Percentiles rank a stretch among this genome's conserved stretches.
Conservation (phyloP, 2,888 invertebrate species). For the Xylota segnis region DNA sequence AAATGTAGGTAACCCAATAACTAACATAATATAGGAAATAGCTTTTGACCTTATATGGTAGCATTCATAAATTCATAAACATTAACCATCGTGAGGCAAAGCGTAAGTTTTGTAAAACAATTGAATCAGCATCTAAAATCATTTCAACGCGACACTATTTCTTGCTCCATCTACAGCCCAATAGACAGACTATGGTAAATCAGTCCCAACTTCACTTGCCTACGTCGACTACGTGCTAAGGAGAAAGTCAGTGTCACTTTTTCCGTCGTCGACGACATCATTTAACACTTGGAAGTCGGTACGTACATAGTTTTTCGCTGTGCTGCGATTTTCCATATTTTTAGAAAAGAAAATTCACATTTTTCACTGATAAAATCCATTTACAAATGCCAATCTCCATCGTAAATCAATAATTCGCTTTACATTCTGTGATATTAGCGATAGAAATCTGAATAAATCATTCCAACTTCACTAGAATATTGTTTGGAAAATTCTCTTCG, state of each 20-base stretch:
- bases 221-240: conserved; percentile 76
- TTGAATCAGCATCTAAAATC: not conserved
- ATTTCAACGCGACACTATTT: not conserved
- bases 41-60: too few species aligned
- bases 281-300: conserved; percentile 81
- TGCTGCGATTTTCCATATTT: conserved; percentile 67
- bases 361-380: conserved; percentile 35
- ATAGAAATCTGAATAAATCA: conserved; percentile 22
- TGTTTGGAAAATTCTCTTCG: conserved; percentile 60
- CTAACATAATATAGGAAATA: too few species aligned
- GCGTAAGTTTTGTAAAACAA: not conserved
- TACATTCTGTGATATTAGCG: conserved; percentile 48
- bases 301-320: conserved; percentile 78
- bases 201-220: conserved; percentile 73
- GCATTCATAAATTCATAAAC: too few species aligned
- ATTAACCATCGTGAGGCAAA: too few species aligned
- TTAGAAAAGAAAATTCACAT: conserved; percentile 46
- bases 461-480: conserved; percentile 45
- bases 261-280: conserved; percentile 77
- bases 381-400: conserved; percentile 26
- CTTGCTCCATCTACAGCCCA: conserved; percentile 25
- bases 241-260: conserved; percentile 75
- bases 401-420: conserved; percentile 25
- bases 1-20: too few species aligned
- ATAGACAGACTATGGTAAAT: conserved; percentile 2